Evolutionary conservation across 2,113 vertebrate genomes (phyloP).

Genomic region (Heterochromis multidens): DNA sequence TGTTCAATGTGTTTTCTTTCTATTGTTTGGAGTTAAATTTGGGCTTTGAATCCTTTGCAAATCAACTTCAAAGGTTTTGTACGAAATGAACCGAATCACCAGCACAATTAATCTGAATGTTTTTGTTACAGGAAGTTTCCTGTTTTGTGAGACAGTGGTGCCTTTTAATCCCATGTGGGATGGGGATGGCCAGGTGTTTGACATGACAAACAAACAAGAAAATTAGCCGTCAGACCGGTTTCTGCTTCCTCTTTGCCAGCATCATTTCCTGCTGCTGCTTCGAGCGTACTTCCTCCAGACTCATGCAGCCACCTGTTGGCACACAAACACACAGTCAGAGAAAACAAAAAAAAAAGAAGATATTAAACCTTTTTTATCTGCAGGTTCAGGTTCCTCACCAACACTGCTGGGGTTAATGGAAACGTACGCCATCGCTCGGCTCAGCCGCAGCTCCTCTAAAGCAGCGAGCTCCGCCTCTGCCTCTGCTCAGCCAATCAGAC

Average conservation of each 20-base stretch:
- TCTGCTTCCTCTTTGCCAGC: slow-evolving; percentile 48
- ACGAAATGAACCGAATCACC: fast-evolving
- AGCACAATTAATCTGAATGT: not conserved
- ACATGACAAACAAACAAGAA: not conserved
- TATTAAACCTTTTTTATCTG: fast-evolving
- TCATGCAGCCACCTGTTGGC: slow-evolving; percentile 53
- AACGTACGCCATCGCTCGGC: slow-evolving; percentile 63
- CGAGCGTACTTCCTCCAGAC: slow-evolving; percentile 63
- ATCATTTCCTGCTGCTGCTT: slow-evolving; percentile 69
- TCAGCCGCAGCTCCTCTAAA: slow-evolving; percentile 66
- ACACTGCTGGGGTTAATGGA: slow-evolving; percentile 69
- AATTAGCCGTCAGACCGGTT: slow-evolving; percentile 7
- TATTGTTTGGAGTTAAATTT: not conserved
- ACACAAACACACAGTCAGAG: not conserved
- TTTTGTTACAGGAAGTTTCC: not conserved
- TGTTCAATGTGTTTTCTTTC: fast-evolving
- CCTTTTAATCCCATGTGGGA: not conserved
- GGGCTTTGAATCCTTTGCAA: not conserved
- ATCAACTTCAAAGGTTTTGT: not conserved
- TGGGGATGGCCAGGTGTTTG: not conserved
- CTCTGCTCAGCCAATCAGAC: slow-evolving; percentile 55
- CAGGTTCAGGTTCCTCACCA: slow-evolving; percentile 52
- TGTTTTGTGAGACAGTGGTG: not conserved
- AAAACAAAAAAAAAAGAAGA: too few species aligned
- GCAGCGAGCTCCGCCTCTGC: slow-evolving; percentile 69